Evolutionary conservation across 2,888 invertebrate species (phyloP).

Genomic region (Cosmorhoe ocellata): DNA sequence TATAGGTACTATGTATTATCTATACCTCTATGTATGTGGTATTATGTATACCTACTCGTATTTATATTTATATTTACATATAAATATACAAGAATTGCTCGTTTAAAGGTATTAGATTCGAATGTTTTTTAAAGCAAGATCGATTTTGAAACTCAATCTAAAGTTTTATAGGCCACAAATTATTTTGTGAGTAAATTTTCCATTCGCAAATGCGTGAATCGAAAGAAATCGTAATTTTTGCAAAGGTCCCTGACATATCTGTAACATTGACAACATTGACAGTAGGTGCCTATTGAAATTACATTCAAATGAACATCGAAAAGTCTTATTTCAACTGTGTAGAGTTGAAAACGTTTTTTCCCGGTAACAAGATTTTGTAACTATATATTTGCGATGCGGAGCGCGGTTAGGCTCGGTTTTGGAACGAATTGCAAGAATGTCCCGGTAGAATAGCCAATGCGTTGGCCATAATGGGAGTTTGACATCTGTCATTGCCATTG

Average conservation of each 20-base stretch:
- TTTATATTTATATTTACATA: too few relatives aligned
- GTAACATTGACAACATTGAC: constrained; percentile 56
- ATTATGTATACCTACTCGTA: too few relatives aligned
- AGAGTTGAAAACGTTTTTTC: constrained; percentile 33
- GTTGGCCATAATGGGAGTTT: constrained; percentile 45
- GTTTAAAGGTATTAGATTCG: too few relatives aligned
- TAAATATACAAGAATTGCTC: too few relatives aligned
- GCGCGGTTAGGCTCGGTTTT: constrained; percentile 65
- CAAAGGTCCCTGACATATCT: constrained; percentile 74
- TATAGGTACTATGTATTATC: too few relatives aligned
- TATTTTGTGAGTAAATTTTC: constrained; percentile 13
- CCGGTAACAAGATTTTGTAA: constrained; percentile 37
- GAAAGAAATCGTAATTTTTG: constrained; percentile 62
- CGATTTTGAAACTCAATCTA: constrained; percentile 1
- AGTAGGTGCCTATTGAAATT: constrained; percentile 49
- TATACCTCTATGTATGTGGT: too few relatives aligned
- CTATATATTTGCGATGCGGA: constrained; percentile 60
- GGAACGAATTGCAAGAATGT: constrained; percentile 60
- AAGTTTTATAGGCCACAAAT: background rate
- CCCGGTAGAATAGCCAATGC: constrained; percentile 66
- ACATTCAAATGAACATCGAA: constrained; percentile 30
- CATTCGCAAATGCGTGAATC: constrained; percentile 41
- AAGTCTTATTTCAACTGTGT: constrained; percentile 24
- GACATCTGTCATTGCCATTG: constrained; percentile 37
- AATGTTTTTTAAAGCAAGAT: too few relatives aligned